Evolutionary conservation across 1,140 invertebrate genomes (phyloP).

Genomic region (Gonioctena quinquepunctata): DNA sequence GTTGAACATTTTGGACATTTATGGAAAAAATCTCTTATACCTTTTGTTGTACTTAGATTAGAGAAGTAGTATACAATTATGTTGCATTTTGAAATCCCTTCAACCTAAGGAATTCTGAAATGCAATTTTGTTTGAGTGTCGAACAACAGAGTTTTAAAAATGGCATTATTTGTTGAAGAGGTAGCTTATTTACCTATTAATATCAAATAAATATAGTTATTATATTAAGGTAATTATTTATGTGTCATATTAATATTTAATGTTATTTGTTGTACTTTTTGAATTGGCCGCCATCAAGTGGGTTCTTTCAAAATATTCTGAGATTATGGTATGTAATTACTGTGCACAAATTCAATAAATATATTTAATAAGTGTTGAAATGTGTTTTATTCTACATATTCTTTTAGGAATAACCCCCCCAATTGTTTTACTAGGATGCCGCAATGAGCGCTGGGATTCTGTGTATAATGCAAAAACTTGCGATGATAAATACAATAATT

Average conservation of each 20-base stretch:
- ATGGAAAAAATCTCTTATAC: constrained; percentile 20
- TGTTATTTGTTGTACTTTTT: constrained; percentile 34
- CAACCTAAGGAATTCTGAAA: neutral
- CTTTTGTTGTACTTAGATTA: constrained; percentile 33
- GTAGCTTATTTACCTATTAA: constrained; percentile 34
- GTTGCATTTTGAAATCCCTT: neutral
- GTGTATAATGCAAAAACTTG: too few relatives aligned
- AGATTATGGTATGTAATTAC: constrained; percentile 31
- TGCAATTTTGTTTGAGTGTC: neutral
- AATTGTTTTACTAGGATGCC: too few relatives aligned
- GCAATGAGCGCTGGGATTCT: too few relatives aligned
- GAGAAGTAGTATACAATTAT: neutral
- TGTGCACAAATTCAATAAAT: constrained; percentile 34
- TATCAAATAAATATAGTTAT: constrained; percentile 14
- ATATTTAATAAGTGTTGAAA: constrained; percentile 27
- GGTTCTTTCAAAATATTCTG: constrained; percentile 21
- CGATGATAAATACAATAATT: too few relatives aligned
- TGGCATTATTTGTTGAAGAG: constrained; percentile 29
- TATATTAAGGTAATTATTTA: constrained; percentile 30
- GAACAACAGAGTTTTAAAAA: constrained; percentile 20
- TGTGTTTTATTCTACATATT: constrained; percentile 16
- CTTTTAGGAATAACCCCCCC: too few relatives aligned
- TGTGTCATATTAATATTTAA: constrained; percentile 37
- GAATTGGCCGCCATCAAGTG: constrained; percentile 10
- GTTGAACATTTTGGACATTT: constrained; percentile 9